A percentile compares a stretch with the other conserved stretches of the same genome.
phyloP scores from a whole-genome alignment of 1,140 invertebrate species.

The Manduca sexta region DNA sequence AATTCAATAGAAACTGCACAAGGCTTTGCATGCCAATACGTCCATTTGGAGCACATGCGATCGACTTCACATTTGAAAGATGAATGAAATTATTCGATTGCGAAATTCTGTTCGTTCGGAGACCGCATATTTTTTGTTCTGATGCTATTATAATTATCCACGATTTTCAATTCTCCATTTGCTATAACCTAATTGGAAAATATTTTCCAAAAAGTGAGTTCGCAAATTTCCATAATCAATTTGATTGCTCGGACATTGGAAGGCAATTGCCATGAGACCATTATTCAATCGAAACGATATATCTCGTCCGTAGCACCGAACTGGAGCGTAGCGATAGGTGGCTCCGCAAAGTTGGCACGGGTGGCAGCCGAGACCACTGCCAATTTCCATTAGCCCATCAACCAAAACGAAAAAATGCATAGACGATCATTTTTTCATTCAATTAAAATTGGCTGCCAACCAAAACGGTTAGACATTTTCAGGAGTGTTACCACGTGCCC shows the following conservation, averaged over 20 bases:
- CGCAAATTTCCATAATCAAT: slow-evolving; percentile 24
- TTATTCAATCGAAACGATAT: slow-evolving; percentile 70
- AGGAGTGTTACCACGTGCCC: background rate
- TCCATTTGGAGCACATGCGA: slow-evolving; percentile 59
- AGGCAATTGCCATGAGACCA: slow-evolving; percentile 55
- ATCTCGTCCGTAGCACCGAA: slow-evolving; percentile 54
- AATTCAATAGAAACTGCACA: slow-evolving; percentile 67
- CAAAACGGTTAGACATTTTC: slow-evolving; percentile 56
- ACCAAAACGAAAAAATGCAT: slow-evolving; percentile 72
- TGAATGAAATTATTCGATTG: slow-evolving; percentile 61
- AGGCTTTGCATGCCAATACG: slow-evolving; percentile 68
- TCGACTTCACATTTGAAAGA: slow-evolving; percentile 61
- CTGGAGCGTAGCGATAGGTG: slow-evolving; percentile 64
- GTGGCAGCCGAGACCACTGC: slow-evolving; percentile 60
- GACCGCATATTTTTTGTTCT: slow-evolving; percentile 17
- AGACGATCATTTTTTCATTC: slow-evolving; percentile 72
- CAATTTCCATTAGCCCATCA: slow-evolving; percentile 73
- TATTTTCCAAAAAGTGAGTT: no score
- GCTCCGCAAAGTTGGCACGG: slow-evolving; percentile 69
- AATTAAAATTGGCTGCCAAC: slow-evolving; percentile 70
- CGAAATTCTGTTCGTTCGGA: slow-evolving; percentile 38
- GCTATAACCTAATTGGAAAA: no score
- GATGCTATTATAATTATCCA: no score
- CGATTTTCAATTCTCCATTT: no score
- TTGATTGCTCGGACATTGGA: slow-evolving; percentile 32